Conservation (phyloP, 2,888 invertebrate genomes). For the Ophonus ardosiacus region DNA sequence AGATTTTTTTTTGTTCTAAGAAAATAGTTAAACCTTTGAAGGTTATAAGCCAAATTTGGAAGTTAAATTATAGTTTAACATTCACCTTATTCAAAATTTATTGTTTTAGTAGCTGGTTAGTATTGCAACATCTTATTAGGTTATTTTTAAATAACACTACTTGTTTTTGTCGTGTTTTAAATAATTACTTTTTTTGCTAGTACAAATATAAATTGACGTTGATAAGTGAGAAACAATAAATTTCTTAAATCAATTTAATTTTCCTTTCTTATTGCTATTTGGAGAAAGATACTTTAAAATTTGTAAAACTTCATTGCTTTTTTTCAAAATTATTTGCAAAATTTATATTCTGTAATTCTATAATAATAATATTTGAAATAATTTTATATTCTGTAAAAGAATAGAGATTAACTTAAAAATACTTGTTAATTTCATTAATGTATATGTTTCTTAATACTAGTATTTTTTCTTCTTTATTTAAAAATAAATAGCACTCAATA, state of each 20-base stretch:
- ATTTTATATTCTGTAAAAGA: too few species aligned
- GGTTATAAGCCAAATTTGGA: constrained; percentile 14
- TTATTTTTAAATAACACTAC: neutral
- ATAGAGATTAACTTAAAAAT: too few species aligned
- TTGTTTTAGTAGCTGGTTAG: constrained; percentile 6
- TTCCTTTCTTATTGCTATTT: neutral
- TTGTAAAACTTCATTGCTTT: too few species aligned
- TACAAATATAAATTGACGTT: neutral
- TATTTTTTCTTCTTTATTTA: too few species aligned
- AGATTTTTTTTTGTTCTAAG: neutral
- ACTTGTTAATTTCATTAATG: too few species aligned
- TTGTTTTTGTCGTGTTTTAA: neutral
- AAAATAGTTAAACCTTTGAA: neutral
- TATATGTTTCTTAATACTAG: too few species aligned
- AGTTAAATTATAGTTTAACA: constrained; percentile 12
- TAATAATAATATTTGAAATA: too few species aligned
- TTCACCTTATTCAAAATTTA: neutral
- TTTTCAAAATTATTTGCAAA: too few species aligned
- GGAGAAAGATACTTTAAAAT: too few species aligned
- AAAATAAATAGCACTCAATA: too few species aligned
- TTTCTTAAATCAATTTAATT: neutral
- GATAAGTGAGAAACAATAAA: neutral
- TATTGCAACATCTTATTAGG: constrained; percentile 33
- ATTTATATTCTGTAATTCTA: too few species aligned
- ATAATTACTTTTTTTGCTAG: neutral